These are phyloP conservation scores for Salpingus planirostris DNA, from an alignment of 2,888 invertebrate species.

Conservation along the genomic window DNA sequence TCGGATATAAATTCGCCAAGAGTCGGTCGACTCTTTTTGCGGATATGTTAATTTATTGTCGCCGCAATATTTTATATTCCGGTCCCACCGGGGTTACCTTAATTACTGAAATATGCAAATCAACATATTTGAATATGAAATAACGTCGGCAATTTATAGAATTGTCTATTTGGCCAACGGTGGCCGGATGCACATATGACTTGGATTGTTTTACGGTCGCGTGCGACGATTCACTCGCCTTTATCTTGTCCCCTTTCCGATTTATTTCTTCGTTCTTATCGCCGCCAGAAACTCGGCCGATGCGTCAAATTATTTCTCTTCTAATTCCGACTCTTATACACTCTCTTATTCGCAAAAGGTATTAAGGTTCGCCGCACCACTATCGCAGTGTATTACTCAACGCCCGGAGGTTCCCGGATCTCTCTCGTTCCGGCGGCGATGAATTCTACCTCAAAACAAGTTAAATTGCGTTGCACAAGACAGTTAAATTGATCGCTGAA, in stretches of 20 bases:
- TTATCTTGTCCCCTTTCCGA: too few species aligned
- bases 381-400: too few species aligned
- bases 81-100: constrained; percentile 29
- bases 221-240: too few species aligned
- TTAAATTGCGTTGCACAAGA: constrained; percentile 31
- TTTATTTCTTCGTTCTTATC: too few species aligned
- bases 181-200: constrained; percentile 29
- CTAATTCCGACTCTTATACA: too few species aligned
- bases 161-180: constrained; percentile 29
- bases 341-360: too few species aligned
- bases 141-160: constrained; percentile 32
- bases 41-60: constrained; percentile 31
- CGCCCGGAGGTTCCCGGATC: neutral
- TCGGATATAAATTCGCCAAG: constrained; percentile 25
- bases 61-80: constrained; percentile 30
- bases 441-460: constrained; percentile 19
- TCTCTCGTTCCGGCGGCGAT: neutral
- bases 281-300: too few species aligned
- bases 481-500: constrained; percentile 35
- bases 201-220: constrained; percentile 23
- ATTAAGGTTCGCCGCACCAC: too few species aligned
- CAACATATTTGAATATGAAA: constrained; percentile 36
- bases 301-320: too few species aligned
- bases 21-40: constrained; percentile 25
- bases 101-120: constrained; percentile 40